These are phyloP conservation scores for Sardinella longiceps DNA, from an alignment of 2,797 vertebrate genomes.

Conservation along the genomic window DNA sequence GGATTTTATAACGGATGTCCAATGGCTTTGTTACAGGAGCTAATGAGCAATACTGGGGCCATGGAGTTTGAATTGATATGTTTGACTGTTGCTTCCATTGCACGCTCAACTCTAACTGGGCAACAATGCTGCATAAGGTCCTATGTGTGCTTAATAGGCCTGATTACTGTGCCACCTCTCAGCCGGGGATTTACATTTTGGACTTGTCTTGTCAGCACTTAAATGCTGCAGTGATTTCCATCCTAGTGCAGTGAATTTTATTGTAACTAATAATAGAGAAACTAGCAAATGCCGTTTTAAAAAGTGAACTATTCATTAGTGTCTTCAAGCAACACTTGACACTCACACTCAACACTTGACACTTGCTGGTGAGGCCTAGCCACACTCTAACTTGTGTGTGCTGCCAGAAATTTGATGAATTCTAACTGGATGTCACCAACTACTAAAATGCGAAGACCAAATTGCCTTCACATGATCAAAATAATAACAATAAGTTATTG, in stretches of 20 bases:
- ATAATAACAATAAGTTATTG: too few species aligned
- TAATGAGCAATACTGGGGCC: too few species aligned
- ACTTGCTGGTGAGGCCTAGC: too few species aligned
- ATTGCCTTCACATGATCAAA: too few species aligned
- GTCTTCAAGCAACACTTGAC: background rate
- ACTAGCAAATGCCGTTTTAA: background rate
- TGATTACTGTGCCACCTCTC: background rate
- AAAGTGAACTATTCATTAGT: background rate
- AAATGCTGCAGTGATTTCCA: background rate
- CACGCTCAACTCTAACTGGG: background rate
- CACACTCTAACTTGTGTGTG: too few species aligned
- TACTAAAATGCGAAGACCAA: too few species aligned
- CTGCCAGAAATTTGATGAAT: too few species aligned
- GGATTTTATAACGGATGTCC: background rate
- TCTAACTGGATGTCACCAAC: too few species aligned
- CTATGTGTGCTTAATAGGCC: background rate
- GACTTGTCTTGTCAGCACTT: background rate
- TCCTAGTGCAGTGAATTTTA: background rate
- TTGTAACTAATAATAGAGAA: background rate
- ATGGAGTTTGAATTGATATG: background rate
- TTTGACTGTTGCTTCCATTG: background rate
- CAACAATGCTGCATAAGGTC: background rate
- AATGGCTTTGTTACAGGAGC: background rate
- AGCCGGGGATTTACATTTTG: background rate
- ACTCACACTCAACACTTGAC: too few species aligned